Evolutionary conservation across 2,797 vertebrate genomes (phyloP).

Genomic region (Chromobotia macracanthus): DNA sequence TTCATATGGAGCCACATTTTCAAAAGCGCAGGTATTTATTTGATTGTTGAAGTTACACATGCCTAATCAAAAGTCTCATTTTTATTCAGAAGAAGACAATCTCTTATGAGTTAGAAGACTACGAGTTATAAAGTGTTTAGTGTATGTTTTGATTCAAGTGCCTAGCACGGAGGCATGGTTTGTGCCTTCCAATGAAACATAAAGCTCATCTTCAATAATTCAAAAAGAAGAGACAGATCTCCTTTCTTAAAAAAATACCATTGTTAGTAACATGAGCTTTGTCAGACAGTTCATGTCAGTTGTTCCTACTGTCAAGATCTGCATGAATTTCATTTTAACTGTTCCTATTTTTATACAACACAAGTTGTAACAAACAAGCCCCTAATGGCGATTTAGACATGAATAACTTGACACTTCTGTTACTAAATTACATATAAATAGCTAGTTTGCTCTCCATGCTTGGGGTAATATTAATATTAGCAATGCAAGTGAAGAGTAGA

Average conservation of each 20-base stretch:
- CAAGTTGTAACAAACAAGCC: background rate
- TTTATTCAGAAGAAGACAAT: constrained; percentile 15
- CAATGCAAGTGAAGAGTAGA: constrained; percentile 30
- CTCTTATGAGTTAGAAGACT: constrained; percentile 32
- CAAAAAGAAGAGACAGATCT: constrained; percentile 40
- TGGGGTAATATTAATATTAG: background rate
- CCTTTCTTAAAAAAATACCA: constrained; percentile 44
- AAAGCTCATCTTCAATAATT: constrained; percentile 58
- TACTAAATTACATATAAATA: background rate
- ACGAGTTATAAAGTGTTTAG: background rate
- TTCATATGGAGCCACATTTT: background rate
- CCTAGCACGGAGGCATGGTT: constrained; percentile 67
- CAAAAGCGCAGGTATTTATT: background rate
- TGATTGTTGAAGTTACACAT: background rate
- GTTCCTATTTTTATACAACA: background rate
- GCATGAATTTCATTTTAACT: background rate
- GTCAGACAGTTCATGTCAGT: constrained; percentile 10
- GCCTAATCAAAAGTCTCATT: background rate
- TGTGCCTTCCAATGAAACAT: constrained; percentile 52
- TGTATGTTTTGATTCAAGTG: constrained; percentile 70
- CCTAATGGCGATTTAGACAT: background rate
- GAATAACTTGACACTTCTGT: background rate
- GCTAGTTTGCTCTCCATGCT: constrained; percentile 9
- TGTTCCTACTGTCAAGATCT: background rate
- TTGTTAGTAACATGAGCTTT: constrained; percentile 29